Evolutionary conservation across 2,113 vertebrate species (phyloP), one percentile per base, ranked within the genome.

Genomic region (Ia io): DNA sequence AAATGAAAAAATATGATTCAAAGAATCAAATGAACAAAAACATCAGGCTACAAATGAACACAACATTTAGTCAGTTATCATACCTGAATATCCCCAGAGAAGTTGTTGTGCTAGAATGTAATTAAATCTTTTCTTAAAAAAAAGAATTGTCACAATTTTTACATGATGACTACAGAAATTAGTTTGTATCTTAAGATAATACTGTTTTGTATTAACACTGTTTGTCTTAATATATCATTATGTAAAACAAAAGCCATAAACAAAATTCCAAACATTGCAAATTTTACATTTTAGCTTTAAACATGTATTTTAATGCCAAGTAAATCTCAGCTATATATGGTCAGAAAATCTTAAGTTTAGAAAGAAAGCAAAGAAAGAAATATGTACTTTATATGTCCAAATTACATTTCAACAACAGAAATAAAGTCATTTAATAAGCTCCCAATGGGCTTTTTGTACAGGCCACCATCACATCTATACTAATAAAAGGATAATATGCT

Each of bases 21-120:
- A 93, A 96, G 95, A 96, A 97, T 42, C 89, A 98, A 98, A 98
- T 79, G 73, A 97, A 98, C 97, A 96, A 97, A 98, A 97, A 93
- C 76, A 94, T n/a, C 97, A 98, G 92, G 87, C 96, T 98, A 97
- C 97, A 98, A 95, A 97, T 95, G 95, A 98, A 97, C 97, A 97
- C 87, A 97, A 93, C 90, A 95, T 93, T 95, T 88, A 97, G 83
- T 93, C 80, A 96, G 93, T 69, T 85, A 83, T 97, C 99, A 97
- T 99, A 99, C 99, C 99, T 98, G 99, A 99, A 97, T 99, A 99
- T 97, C 99, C 99, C 99, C 99, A 99, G 95, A 99, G 98, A 98
- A 99, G 99, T 65, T 99, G 99, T 92, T 99, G 99, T 96, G 99
- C 99, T 99, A 99, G 94, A 99, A 99, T 96, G 98, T 87, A 99